These are phyloP conservation scores for Girardia tigrina DNA, from an alignment of 2,888 invertebrate species.

Conservation along the genomic window DNA sequence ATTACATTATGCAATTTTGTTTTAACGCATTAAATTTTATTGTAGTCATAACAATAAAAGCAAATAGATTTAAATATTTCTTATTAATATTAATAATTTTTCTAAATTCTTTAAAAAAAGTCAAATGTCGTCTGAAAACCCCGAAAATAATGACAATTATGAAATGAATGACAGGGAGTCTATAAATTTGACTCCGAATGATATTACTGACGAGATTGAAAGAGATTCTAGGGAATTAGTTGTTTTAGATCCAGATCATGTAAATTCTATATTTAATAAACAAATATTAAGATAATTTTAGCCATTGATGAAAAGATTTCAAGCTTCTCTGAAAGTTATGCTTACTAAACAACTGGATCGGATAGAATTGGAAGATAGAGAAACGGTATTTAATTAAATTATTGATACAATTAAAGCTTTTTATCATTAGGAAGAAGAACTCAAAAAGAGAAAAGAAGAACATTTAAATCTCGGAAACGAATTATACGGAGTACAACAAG, in stretches of 20 bases:
- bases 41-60: no score
- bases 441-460: constrained; percentile 43
- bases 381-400: constrained; percentile 40
- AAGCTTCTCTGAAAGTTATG: constrained; percentile 47
- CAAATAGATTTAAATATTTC: no score
- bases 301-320: constrained; percentile 50
- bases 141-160: constrained; percentile 24
- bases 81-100: no score
- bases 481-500: constrained; percentile 50
- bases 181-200: constrained; percentile 29
- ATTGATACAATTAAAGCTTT: constrained; percentile 30
- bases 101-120: not conserved
- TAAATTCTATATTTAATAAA: constrained; percentile 39
- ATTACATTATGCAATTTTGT: not conserved
- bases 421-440: constrained; percentile 41
- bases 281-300: constrained; percentile 38
- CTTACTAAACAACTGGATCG: constrained; percentile 47
- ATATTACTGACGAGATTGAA: constrained; percentile 37
- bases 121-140: not conserved
- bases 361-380: constrained; percentile 43
- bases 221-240: constrained; percentile 43
- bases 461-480: constrained; percentile 49
- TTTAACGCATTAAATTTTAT: no score
- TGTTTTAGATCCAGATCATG: constrained; percentile 51
- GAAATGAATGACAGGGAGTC: constrained; percentile 1